Base-by-base conservation (phyloP, 2,113 vertebrate genomes). In the Sporophila hypoxantha region DNA sequence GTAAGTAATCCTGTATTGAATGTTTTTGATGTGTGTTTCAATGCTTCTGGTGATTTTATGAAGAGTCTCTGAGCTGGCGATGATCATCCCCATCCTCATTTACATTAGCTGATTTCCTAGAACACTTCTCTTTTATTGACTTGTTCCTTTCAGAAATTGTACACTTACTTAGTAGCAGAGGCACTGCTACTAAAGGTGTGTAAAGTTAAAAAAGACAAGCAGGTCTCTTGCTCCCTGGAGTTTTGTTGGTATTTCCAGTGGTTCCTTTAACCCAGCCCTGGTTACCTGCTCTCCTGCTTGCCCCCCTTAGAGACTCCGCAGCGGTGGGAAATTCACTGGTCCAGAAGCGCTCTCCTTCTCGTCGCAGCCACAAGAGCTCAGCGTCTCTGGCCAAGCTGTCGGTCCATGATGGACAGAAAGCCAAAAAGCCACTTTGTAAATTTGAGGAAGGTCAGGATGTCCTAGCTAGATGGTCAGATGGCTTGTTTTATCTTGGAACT, bases 381-480 rank as follows among this genome's bases (percentile, higher is more conserved):
- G 85, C 97, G 93, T 98, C 98, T 95, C 98, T 98, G 95, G 96
- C 97, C 88, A 97, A 98, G 93, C 97, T 97, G 91, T 97, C 98
- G 59, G 95, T 97, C 67, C 96, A 96, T 95, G 98, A 98, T 97
- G 98, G 98, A 97, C 97, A 98, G 97, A 98, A 97, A 95, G 96
- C 98, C 91, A 96, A 96, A 97, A 98, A 98, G 94, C 97, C 97
- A 92, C 94, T 98, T 89, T 98, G 97, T 96, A 98, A 98, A 98
- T 99, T 99, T 96, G 98, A 98, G 96, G 99, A 99, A 91, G 99
- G 98, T 95, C 99, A 99, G 96, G 99, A 99, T 95, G 99, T 99
- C 97, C 96, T 99, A 98, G 99, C 99, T 96, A 98, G 98, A 90
- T 99, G 99, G 99, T 99, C 99, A 95, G 99, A 99, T 97, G 99